A percentile compares a stretch with the other conserved stretches of the same genome.
Conservation (phyloP, 2,888 invertebrate genomes). For the Spodoptera exigua region DNA sequence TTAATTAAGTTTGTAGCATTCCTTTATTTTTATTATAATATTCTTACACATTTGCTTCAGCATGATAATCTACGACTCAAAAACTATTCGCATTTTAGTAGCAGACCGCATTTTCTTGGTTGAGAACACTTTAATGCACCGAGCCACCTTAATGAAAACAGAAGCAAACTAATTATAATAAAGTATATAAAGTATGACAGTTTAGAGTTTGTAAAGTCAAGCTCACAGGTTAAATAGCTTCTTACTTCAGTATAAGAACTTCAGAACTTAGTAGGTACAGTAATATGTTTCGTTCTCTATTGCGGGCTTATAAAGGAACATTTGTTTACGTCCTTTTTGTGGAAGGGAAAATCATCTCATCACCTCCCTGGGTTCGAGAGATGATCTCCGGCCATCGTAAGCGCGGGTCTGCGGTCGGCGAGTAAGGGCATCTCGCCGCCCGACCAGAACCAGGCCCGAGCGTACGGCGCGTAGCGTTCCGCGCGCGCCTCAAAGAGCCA, state of each 20-base stretch:
- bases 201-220: constrained; percentile 11
- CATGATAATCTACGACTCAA: background rate
- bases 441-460: too few relatives aligned
- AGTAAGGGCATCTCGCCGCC: too few relatives aligned
- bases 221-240: background rate
- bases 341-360: too few relatives aligned
- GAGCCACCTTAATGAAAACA: constrained; percentile 19
- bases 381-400: too few relatives aligned
- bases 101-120: background rate
- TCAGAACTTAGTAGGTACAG: too few relatives aligned
- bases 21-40: too few relatives aligned
- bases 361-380: too few relatives aligned
- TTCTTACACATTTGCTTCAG: background rate
- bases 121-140: constrained; percentile 2
- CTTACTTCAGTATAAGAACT: background rate
- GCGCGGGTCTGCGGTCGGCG: too few relatives aligned
- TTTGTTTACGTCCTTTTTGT: too few relatives aligned
- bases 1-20: too few relatives aligned
- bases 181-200: constrained; percentile 8
- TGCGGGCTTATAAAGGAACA: background rate
- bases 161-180: constrained; percentile 26
- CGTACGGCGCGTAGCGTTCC: too few relatives aligned
- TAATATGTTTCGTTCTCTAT: background rate
- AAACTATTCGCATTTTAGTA: background rate
- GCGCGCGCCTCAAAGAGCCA: too few relatives aligned